Evolutionary conservation across 2,797 vertebrate species (phyloP), one percentile per base, ranked within the genome.

Genomic region (Chelon auratus): DNA sequence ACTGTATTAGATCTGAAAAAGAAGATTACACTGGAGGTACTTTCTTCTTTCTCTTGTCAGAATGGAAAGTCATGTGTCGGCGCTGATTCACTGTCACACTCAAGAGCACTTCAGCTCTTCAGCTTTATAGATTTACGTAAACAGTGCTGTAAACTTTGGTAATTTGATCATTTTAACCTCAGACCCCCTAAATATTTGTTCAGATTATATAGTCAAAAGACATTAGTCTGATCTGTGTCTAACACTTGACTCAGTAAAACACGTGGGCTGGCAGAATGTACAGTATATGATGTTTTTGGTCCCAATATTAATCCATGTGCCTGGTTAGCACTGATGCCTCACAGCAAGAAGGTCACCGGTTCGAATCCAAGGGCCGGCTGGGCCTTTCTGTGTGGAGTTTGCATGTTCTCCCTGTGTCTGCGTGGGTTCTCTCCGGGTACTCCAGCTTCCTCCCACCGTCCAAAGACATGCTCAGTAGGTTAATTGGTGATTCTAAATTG

Each of bases 141-240:
- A 58, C 20, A 20, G 6, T 22, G 20, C 5, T 58, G 24, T 48
- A 64, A 77, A 30, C 1, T 0, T 24, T 39, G 11, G 4, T 48
- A 3, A 22, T 24, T 2, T 33, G 5, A 56, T 42, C 15, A 9
- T 52, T 57, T 62, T 54, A 26, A 3, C 30, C 5, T 10, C 17
- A 53, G 20, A 1, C 1, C 22, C 10, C 7, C 12, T 5, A 26
- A 24, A 14, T 9, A 7, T 24, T 54, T 48, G 8, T 3, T 18
- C 2, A 48, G 15, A 22, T 57, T 43, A 33, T 43, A 20, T 24
- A 30, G 11, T 57, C 15, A 39, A 39, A 56, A 18, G 4, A 18
- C 47, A 40, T 64, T 10, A 10, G 24, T 47, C 7, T 24, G 12
- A 70, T 70, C 30, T 12, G 7, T 54, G 42, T 68, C 8, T 33